Percentiles rank a stretch among this genome's conserved stretches.
These are phyloP conservation scores for Diglossa brunneiventris DNA, from an alignment of 2,113 vertebrate genomes.

Conservation along the genomic window DNA sequence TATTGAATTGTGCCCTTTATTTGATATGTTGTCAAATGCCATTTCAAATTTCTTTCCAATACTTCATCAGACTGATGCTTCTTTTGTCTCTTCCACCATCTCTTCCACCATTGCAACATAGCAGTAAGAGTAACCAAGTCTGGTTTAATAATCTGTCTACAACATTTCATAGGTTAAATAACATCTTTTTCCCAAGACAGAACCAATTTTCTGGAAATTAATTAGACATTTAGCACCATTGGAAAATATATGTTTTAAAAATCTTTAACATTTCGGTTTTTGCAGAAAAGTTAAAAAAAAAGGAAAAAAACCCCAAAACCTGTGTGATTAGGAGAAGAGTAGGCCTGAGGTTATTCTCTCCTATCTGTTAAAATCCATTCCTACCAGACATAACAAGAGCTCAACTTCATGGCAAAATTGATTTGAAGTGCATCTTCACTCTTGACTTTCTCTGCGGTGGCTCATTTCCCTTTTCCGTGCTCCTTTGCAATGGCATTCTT, in stretches of 20 bases:
- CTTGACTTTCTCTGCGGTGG: constrained; percentile 46
- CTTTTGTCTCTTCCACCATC: not conserved
- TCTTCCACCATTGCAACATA: not conserved
- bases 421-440: constrained; percentile 56
- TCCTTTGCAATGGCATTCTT: constrained; percentile 53
- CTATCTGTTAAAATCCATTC: constrained; percentile 46
- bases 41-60: not conserved
- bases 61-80: not conserved
- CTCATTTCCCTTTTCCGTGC: constrained; percentile 34
- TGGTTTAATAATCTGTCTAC: not conserved
- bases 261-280: not conserved
- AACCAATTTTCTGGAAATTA: not conserved
- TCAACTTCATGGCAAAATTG: constrained; percentile 54
- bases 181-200: not conserved
- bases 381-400: constrained; percentile 27
- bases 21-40: not conserved
- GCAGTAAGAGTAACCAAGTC: not conserved
- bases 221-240: not conserved
- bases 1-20: not conserved
- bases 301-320: not conserved
- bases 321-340: not conserved
- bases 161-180: not conserved
- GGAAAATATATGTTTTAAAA: not conserved
- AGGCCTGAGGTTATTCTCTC: constrained; percentile 7
- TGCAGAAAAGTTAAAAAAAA: not conserved